These are phyloP conservation scores for Paracanthobrama guichenoti DNA, from an alignment of 2,113 vertebrate species.

Conservation along the genomic window DNA sequence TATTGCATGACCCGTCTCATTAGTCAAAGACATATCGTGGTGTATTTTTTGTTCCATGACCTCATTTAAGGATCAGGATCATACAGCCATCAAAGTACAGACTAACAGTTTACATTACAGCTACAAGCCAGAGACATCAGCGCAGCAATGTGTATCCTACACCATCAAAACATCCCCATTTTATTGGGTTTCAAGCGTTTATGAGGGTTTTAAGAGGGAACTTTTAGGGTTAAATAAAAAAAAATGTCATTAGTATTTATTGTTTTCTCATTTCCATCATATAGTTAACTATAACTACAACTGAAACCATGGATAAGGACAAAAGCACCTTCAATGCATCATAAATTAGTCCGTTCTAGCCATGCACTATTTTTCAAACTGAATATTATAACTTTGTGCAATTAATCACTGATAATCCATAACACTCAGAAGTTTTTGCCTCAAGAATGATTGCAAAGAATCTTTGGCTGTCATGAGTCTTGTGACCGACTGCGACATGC, in stretches of 20 bases:
- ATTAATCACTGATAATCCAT: background rate
- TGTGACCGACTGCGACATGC: background rate
- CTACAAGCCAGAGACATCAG: background rate
- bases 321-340: background rate
- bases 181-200: too few species aligned
- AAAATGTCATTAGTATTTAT: too few species aligned
- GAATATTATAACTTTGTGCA: background rate
- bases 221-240: too few species aligned
- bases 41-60: background rate
- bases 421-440: background rate
- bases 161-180: background rate
- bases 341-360: background rate
- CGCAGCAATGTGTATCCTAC: background rate
- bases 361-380: background rate
- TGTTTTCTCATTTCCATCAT: too few species aligned
- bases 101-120: background rate
- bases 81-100: background rate
- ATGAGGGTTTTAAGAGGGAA: too few species aligned
- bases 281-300: too few species aligned
- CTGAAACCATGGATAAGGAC: too few species aligned
- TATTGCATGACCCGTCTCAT: background rate
- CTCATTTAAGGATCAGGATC: background rate
- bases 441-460: background rate
- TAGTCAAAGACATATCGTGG: background rate
- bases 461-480: background rate